Base-by-base conservation (phyloP, 2,113 vertebrate species). In the Myocastor coypus region DNA sequence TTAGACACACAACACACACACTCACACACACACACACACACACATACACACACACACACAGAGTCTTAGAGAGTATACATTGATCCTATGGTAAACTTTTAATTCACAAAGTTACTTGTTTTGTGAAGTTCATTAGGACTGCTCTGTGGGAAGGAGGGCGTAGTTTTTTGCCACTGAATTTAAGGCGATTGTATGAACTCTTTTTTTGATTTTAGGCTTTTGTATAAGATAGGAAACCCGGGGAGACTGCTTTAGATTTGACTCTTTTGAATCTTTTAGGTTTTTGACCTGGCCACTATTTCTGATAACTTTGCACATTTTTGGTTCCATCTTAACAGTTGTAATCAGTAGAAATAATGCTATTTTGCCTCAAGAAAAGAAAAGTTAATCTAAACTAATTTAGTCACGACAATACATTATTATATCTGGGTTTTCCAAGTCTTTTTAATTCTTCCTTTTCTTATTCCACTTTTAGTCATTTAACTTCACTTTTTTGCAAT, bases 201-300 rank as follows among this genome's bases (percentile, higher is more conserved):
- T 91, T 80, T 75, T 26, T 37, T 37, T 75, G 89, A 26, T 63
- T 28, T 63, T 63, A 57, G 40, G 28, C 28, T 94, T 59, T 73
- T 34, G 80, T 95, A 91, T 94, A 88, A 95, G 59, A 83, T 30
- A 32, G 69, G 81, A 90, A 96, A 92, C 69, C 92, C 80, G 89
- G 17, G 87, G 82, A 68, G 5, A 5, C 28, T 90, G 73, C 10
- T 71, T 57, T 69, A 30, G 17, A 30, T 89, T 32, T 92, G 32
- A 89, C 12, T 55, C 40, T 69, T 94, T 57, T 78, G 81, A 89
- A 81, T 40, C 26, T 86, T 83, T 91, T 73, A 77, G 68, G 63
- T 78, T 93, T 93, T 84, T 92, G 17, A 81, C 46, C 10, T 92
- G 77, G 57, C 40, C 40, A 50, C 11, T 84, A 57, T 92, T 94